Conservation (phyloP, 2,113 vertebrate species). For the Strix uralensis region DNA sequence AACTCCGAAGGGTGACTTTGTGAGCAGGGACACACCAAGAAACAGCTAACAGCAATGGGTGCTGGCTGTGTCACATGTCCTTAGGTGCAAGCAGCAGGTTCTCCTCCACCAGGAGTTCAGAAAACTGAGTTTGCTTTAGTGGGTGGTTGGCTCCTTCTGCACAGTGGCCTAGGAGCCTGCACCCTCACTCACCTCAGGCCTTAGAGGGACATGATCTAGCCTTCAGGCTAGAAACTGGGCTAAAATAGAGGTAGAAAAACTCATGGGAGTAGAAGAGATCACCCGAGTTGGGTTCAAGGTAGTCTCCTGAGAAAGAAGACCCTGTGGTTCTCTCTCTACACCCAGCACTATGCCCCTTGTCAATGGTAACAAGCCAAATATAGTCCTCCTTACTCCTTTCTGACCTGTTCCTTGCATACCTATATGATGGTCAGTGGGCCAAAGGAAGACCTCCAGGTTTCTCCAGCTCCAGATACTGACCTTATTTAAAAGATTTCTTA, state of each 20-base stretch:
- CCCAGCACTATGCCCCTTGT: background rate
- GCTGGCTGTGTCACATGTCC: accelerated
- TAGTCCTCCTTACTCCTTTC: background rate
- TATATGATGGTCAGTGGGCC: background rate
- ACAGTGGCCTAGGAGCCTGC: background rate
- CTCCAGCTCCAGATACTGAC: background rate
- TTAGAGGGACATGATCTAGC: background rate
- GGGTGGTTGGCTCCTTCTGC: background rate
- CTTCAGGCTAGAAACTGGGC: background rate
- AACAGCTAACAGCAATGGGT: accelerated
- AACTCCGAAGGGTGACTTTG: background rate
- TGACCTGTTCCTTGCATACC: background rate
- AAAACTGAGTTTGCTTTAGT: background rate
- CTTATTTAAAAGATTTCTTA: background rate
- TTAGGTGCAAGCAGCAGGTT: background rate
- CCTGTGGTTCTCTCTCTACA: background rate
- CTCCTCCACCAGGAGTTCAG: background rate
- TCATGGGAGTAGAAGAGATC: background rate
- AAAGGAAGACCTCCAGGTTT: background rate
- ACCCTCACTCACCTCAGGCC: background rate
- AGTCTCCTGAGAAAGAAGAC: background rate
- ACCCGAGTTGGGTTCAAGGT: background rate
- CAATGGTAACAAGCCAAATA: background rate
- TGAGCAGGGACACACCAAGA: background rate
- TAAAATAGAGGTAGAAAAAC: background rate